Conservation (phyloP, 2,113 vertebrate genomes). For the Rhinichthys klamathensis region DNA sequence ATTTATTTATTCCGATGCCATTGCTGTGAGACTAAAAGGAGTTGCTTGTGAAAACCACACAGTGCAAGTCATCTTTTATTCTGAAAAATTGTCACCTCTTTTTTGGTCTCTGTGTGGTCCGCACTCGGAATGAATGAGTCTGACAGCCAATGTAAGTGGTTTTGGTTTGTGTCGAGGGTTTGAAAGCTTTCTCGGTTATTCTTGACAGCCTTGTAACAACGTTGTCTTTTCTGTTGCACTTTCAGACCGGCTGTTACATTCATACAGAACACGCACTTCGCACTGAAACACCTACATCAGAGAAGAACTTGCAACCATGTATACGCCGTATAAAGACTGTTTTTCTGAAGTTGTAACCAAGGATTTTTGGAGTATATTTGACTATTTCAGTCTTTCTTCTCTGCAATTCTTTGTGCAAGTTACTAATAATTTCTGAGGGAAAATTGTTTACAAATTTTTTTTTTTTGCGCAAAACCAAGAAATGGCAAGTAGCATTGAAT, state of each 20-base stretch:
- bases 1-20: neutral
- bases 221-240: conserved; percentile 1
- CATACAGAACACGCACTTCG: neutral
- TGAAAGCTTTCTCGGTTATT: neutral
- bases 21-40: neutral
- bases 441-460: too few species aligned
- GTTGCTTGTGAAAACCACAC: neutral
- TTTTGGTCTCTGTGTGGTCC: neutral
- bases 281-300: neutral
- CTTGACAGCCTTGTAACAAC: conserved; percentile 3
- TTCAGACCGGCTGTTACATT: neutral
- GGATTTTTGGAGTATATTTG: too few species aligned
- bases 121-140: neutral
- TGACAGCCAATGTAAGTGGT: neutral
- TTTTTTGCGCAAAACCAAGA: too few species aligned
- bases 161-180: neutral
- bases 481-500: too few species aligned
- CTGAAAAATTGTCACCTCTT: conserved; percentile 14
- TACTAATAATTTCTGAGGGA: neutral
- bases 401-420: neutral
- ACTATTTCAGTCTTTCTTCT: neutral
- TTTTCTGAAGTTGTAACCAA: too few species aligned
- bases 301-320: neutral
- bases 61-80: neutral
- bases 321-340: too few species aligned